Conservation (phyloP, 2,888 invertebrate genomes). For the Bimastos eiseni region DNA sequence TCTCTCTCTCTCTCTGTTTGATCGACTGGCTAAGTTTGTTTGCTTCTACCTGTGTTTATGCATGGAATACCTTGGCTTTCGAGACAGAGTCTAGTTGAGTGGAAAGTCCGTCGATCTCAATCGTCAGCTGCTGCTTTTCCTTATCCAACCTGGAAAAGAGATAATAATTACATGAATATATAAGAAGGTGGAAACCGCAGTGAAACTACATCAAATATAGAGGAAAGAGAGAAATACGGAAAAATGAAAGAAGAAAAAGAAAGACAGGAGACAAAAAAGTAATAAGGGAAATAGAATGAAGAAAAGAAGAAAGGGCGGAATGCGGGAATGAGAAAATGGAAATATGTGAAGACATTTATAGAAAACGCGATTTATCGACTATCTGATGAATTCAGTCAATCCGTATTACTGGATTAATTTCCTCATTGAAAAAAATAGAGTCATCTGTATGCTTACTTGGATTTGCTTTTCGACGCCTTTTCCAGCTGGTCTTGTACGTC, state of each 20-base stretch:
- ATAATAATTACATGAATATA: not conserved
- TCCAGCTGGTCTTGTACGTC: constrained; percentile 99
- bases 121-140: constrained; percentile 96
- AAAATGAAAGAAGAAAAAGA: not conserved
- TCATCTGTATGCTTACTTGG: constrained; percentile 28
- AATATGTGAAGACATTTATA: not conserved
- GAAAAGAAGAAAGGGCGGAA: not conserved
- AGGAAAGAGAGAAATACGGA: too few species aligned
- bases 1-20: too few species aligned
- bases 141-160: constrained; percentile 83
- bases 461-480: constrained; percentile 78
- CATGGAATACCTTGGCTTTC: constrained; percentile 78
- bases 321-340: not conserved
- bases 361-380: not conserved
- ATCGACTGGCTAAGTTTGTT: too few species aligned
- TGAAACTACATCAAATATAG: not conserved
- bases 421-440: too few species aligned
- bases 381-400: not conserved
- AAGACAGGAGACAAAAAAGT: not conserved
- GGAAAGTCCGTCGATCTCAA: constrained; percentile 95
- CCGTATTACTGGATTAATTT: too few species aligned
- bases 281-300: not conserved
- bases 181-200: not conserved
- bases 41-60: not conserved
- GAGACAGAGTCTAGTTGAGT: constrained; percentile 89